Evolutionary conservation across 2,888 invertebrate species (phyloP), one percentile per base, ranked within the genome.

Genomic region (Sericinus montela): DNA sequence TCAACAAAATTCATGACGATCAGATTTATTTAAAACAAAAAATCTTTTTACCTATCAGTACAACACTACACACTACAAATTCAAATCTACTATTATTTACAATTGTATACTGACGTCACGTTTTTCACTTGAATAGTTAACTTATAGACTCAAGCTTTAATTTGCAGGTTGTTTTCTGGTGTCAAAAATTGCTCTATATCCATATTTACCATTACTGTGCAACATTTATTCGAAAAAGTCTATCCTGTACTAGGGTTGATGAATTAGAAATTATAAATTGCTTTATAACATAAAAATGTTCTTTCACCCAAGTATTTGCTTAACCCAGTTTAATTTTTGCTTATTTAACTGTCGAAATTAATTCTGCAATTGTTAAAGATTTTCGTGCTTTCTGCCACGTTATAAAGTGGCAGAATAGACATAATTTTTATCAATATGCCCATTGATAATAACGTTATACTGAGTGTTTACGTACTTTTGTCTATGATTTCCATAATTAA

Each of bases 301-400:
- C 50, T 64, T 57, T 61, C 65, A 15, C 74, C 80, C 75, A 71
- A 75, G 77, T 79, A 80, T 81, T 81, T 71, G 75, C 78, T 77
- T 80, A 60, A 57, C 65, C 75, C 71, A 65, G 49, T 48, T 63
- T 67, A 67, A 58, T 57, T 65, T n/a, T 62, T 58, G 68, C 71
- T 74, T 75, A 39, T 45, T 53, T 38, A 39, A 47, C 28, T 38
- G 41, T 41, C 38, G 48, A 38, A 45, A 14, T 23, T 52, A 40
- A 40, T 46, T 41, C 38, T 13, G 39, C 49, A 37, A 29, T 37
- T 11, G 32, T 25, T 8, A 25, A 51, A 51, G 37, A 32, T 51
- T 45, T 37, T 34, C 43, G 46, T 46, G 19, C 38, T 32, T 32
- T 42, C 23, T 32, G 13, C 10, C 32, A 11, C n/a, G 6, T 11